A percentile compares a stretch with the other conserved stretches of the same genome.
phyloP scores from a whole-genome alignment of 2,888 invertebrate genomes.

The Rhamnusium bicolor region DNA sequence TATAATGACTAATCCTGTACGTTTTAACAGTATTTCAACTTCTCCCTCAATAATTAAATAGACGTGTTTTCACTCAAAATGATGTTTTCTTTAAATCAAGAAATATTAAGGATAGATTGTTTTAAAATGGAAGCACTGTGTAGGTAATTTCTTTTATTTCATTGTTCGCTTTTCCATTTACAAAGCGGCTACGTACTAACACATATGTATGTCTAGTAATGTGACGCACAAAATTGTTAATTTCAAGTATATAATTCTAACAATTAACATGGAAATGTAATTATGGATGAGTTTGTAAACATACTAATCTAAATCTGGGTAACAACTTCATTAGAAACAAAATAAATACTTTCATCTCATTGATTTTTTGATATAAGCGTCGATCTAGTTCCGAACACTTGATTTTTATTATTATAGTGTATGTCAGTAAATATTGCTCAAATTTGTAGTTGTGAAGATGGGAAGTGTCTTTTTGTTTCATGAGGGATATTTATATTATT shows the following conservation, averaged over 20 bases:
- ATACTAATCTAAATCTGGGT: constrained; percentile 45
- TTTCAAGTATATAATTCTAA: constrained; percentile 27
- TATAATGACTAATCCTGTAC: no score
- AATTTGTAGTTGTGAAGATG: constrained; percentile 24
- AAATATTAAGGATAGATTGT: no score
- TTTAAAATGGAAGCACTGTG: no score
- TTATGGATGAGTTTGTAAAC: constrained; percentile 44
- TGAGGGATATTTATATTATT: constrained; percentile 42
- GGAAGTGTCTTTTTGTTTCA: constrained; percentile 46
- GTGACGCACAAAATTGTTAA: constrained; percentile 15
- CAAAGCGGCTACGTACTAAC: background rate
- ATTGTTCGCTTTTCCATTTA: background rate
- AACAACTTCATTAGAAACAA: constrained; percentile 45
- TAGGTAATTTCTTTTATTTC: no score
- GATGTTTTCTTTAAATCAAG: no score
- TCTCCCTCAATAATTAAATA: no score
- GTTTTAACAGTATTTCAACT: no score
- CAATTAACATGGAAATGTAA: constrained; percentile 53
- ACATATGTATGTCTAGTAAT: background rate
- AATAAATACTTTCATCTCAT: constrained; percentile 46
- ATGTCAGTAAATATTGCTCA: constrained; percentile 1
- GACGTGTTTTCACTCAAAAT: no score
- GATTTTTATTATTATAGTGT: constrained; percentile 10
- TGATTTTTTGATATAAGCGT: constrained; percentile 53
- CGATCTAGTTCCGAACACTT: constrained; percentile 9